These are phyloP conservation scores for Epizoanthus fatuus DNA, from an alignment of 92 coral and sea anemone genomes.

Conservation along the genomic window DNA sequence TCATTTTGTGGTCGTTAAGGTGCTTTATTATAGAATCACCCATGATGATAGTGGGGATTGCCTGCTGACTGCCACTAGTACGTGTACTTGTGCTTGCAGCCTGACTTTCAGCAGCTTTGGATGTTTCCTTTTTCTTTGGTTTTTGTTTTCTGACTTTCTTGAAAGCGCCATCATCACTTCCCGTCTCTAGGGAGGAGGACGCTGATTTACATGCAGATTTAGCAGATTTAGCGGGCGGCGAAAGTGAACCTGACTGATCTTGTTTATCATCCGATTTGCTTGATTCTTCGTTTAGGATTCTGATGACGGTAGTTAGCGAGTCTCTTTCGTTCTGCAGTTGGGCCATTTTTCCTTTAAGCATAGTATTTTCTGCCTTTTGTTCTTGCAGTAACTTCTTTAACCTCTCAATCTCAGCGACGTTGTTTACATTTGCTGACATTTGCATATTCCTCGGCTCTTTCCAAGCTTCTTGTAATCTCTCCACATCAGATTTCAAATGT, in stretches of 20 bases:
- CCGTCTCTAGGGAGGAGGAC: conserved; percentile 24
- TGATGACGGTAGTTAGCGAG: conserved; percentile 32
- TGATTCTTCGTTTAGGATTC: conserved; percentile 46
- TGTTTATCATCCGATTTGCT: conserved; percentile 11
- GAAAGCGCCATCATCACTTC: conserved; percentile 17
- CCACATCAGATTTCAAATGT: conserved; percentile 24
- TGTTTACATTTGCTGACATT: conserved; percentile 39
- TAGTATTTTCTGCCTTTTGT: conserved; percentile 27
- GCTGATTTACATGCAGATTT: conserved; percentile 19
- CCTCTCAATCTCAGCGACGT: conserved; percentile 35
- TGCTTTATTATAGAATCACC: conserved; percentile 21
- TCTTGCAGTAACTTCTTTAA: conserved; percentile 21
- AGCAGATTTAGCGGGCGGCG: not conserved
- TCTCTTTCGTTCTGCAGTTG: conserved; percentile 23
- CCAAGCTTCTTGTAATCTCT: conserved; percentile 17
- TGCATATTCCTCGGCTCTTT: conserved; percentile 37
- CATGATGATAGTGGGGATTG: conserved; percentile 14
- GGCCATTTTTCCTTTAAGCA: conserved; percentile 8
- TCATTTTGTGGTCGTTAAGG: conserved; percentile 4
- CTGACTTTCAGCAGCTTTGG: too few species aligned
- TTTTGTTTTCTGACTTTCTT: conserved; percentile 20
- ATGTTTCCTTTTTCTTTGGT: not conserved
- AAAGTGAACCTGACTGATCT: not conserved
- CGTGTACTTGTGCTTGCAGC: not conserved
- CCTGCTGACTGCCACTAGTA: conserved; percentile 11